phyloP scores from a whole-genome alignment of 2,888 invertebrate species.

The Litoditis marina region DNA sequence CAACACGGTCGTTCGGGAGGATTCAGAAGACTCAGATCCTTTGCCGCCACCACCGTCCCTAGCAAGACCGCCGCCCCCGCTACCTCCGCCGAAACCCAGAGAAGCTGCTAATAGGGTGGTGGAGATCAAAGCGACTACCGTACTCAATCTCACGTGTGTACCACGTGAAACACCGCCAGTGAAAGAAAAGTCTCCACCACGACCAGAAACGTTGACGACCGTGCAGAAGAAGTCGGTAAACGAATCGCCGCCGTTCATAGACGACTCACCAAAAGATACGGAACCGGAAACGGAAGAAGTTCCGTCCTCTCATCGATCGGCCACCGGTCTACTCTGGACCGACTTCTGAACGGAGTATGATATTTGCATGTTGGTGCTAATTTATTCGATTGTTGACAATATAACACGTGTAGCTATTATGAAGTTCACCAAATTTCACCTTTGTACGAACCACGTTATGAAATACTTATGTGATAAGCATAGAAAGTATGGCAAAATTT shows the following conservation, averaged over 20 bases:
- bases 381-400: too few species aligned
- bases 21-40: conserved; percentile 36
- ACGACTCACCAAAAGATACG: conserved; percentile 42
- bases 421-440: too few species aligned
- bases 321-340: conserved; percentile 26
- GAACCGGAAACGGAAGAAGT: conserved; percentile 6
- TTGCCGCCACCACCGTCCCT: conserved; percentile 51
- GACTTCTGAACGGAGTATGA: conserved; percentile 40
- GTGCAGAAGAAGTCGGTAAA: not conserved
- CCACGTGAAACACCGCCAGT: not conserved
- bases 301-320: conserved; percentile 19
- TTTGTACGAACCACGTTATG: too few species aligned
- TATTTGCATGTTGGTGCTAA: too few species aligned
- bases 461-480: too few species aligned
- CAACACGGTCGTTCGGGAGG: conserved; percentile 14
- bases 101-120: conserved; percentile 27
- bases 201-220: not conserved
- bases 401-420: too few species aligned
- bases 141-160: conserved; percentile 1
- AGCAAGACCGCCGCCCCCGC: conserved; percentile 33
- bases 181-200: not conserved
- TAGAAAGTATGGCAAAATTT: too few species aligned
- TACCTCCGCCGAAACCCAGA: conserved; percentile 43
- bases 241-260: conserved; percentile 50
- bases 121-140: conserved; percentile 17